Conservation (phyloP, 2,113 vertebrate genomes). For the Tachysurus fulvidraco region DNA sequence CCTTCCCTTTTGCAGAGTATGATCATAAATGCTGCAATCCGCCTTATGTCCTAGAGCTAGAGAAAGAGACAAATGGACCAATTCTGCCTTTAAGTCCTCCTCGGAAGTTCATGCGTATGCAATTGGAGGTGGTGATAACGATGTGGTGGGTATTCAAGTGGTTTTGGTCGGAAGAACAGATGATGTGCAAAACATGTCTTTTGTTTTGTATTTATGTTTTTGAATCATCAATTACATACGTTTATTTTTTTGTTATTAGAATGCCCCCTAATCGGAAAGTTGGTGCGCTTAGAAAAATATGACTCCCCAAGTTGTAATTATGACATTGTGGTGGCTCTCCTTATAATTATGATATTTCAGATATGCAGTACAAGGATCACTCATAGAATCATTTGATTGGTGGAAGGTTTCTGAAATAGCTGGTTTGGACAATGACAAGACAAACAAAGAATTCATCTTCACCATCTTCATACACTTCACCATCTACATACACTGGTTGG, state of each 20-base stretch:
- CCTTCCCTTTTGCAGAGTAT: constrained; percentile 32
- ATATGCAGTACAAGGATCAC: not conserved
- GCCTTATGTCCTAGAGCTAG: not conserved
- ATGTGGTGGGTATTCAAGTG: constrained; percentile 11
- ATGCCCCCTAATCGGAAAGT: not conserved
- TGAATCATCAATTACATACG: not conserved
- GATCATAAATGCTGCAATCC: constrained; percentile 34
- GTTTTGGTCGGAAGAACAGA: constrained; percentile 1
- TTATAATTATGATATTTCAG: not conserved
- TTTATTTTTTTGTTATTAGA: not conserved
- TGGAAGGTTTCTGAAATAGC: not conserved
- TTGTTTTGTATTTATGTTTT: not conserved
- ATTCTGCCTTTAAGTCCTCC: not conserved
- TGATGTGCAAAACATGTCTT: not conserved
- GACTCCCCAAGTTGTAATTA: not conserved
- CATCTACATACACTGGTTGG: not conserved
- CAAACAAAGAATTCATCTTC: not conserved
- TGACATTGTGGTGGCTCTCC: not conserved
- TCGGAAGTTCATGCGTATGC: not conserved
- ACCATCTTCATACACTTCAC: not conserved
- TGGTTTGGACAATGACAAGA: not conserved
- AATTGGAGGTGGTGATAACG: not conserved
- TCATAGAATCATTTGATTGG: constrained; percentile 9
- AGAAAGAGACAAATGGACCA: constrained; percentile 21
- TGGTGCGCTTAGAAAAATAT: not conserved